A percentile compares a stretch with the other conserved stretches of the same genome.
phyloP scores from a whole-genome alignment of 2,888 invertebrate species.

The Rhagonycha fulva region DNA sequence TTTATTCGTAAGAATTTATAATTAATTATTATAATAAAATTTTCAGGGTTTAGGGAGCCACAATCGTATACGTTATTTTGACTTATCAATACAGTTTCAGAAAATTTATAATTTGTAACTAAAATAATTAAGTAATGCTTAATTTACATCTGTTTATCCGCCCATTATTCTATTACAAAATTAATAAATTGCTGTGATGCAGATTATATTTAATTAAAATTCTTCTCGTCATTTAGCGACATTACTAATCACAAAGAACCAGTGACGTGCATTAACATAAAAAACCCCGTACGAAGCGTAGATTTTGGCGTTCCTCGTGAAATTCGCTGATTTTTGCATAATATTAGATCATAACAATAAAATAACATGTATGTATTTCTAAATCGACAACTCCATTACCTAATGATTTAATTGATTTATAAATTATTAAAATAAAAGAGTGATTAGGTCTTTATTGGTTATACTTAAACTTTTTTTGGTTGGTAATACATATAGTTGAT shows the following conservation, averaged over 20 bases:
- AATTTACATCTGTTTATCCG: not conserved
- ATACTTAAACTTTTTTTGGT: too few relatives aligned
- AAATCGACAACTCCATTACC: too few relatives aligned
- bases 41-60: not conserved
- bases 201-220: constrained; percentile 5
- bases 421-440: too few relatives aligned
- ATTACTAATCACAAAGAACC: not conserved
- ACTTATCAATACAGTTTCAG: not conserved
- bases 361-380: too few relatives aligned
- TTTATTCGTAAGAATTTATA: too few relatives aligned
- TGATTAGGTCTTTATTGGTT: too few relatives aligned
- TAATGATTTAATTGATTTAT: too few relatives aligned
- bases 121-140: not conserved
- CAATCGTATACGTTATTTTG: not conserved
- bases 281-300: too few relatives aligned
- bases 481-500: too few relatives aligned
- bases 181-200: constrained; percentile 6
- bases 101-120: not conserved
- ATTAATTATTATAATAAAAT: not conserved
- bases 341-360: too few relatives aligned
- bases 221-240: not conserved
- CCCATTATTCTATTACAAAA: constrained; percentile 10
- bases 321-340: too few relatives aligned
- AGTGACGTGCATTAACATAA: not conserved
- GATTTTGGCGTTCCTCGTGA: too few relatives aligned